Conservation (phyloP, 1,140 invertebrate genomes). For the Trissolcus basalis region DNA sequence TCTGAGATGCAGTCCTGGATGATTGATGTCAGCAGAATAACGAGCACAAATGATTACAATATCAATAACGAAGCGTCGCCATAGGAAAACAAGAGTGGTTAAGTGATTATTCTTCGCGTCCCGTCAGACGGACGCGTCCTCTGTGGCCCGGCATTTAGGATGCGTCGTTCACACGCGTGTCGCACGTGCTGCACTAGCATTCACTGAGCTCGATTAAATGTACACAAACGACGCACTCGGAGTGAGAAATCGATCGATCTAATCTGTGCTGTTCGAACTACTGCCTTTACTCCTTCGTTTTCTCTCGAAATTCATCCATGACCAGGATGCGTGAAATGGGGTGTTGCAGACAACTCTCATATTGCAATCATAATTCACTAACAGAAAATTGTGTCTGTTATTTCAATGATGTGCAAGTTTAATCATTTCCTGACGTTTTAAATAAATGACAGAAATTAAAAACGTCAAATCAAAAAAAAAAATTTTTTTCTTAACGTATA, state of each 20-base stretch:
- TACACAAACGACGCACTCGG: constrained; percentile 36
- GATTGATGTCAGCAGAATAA: constrained; percentile 39
- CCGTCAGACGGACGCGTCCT: constrained; percentile 28
- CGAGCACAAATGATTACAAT: constrained; percentile 41
- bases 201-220: constrained; percentile 33
- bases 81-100: constrained; percentile 33
- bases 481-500: too few relatives aligned
- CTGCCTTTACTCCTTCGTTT: neutral
- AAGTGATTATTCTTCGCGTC: constrained; percentile 56
- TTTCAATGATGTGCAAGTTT: too few relatives aligned
- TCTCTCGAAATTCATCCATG: constrained; percentile 26
- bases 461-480: too few relatives aligned
- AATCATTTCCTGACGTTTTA: too few relatives aligned
- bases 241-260: constrained; percentile 54
- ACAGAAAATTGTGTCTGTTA: constrained; percentile 58
- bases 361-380: constrained; percentile 67
- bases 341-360: constrained; percentile 43
- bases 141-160: constrained; percentile 16
- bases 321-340: constrained; percentile 60
- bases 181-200: constrained; percentile 42
- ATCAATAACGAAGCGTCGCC: constrained; percentile 41
- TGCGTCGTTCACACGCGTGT: constrained; percentile 45
- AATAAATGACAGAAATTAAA: too few relatives aligned
- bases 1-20: constrained; percentile 21
- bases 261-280: constrained; percentile 32